phyloP scores from a whole-genome alignment of 1,140 invertebrate species.

The Drosophila busckii region DNA sequence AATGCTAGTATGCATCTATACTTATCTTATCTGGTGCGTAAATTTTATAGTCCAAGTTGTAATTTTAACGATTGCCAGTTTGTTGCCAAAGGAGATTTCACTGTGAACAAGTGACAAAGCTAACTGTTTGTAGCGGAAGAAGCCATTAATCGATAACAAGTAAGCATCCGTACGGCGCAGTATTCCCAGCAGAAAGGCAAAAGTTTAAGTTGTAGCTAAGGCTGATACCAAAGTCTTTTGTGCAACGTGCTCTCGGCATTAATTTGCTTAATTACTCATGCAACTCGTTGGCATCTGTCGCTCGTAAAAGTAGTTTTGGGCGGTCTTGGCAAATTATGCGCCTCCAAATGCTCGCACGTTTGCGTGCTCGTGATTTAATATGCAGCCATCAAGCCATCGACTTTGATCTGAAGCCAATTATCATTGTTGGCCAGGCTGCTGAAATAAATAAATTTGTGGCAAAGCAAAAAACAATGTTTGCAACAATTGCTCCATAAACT shows the following conservation, averaged over 20 bases:
- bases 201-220: no score
- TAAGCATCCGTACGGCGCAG: no score
- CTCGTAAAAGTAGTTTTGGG: slow-evolving; percentile 56
- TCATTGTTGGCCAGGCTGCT: slow-evolving; percentile 27
- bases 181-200: no score
- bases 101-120: slow-evolving; percentile 21
- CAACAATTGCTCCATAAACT: slow-evolving; percentile 39
- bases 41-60: no score
- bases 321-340: slow-evolving; percentile 5
- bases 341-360: slow-evolving; percentile 40
- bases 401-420: slow-evolving; percentile 39
- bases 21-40: no score
- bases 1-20: no score
- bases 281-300: slow-evolving; percentile 29
- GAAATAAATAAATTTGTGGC: slow-evolving; percentile 33
- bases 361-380: slow-evolving; percentile 54
- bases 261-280: slow-evolving; percentile 49
- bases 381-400: slow-evolving; percentile 31
- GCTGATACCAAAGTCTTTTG: slow-evolving; percentile 15
- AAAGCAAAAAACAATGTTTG: slow-evolving; percentile 45
- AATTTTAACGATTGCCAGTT: background rate
- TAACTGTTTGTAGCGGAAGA: slow-evolving; percentile 26
- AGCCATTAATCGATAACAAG: no score
- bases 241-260: slow-evolving; percentile 20
- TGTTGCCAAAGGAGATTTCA: slow-evolving; percentile 27